Evolutionary conservation across 2,113 vertebrate species (phyloP), one percentile per base, ranked within the genome.

Genomic region (Parotia lawesii): DNA sequence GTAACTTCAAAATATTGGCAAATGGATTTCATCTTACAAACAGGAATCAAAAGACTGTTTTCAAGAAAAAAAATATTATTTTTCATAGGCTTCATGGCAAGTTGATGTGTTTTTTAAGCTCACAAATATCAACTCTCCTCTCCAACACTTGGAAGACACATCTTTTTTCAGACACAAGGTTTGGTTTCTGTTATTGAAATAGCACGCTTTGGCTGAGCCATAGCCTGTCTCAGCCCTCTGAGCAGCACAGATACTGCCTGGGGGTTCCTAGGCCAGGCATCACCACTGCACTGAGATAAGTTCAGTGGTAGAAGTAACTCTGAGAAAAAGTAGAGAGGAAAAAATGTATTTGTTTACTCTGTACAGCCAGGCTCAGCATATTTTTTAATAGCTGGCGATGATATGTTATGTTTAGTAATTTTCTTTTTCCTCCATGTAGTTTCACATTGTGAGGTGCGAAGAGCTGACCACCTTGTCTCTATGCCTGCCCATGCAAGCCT

Each of bases 1-100:
- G 62, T 93, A 87, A 78, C 70, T 67, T 82, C 28, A 81, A 94
- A 95, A 87, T 73, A 67, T 38, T 94, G 77, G 48, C 44, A 93
- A 84, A 82, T 23, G 2, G 5, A 24, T 69, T 91, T 89, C 17
- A 23, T 75, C 45, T 60, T 71, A 60, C 15, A 37, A 65, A 37
- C 31, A 75, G 10, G n/a, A 95, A 89, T 85, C 37, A 81, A 87
- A 47, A 87, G 19, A 37, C 27, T 87, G n/a, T 85, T 95, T 91
- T 78, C 40, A 95, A 78, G 53, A 92, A 80, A 84, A 70, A 24
- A 88, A 61, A 70, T n/a, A 89, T 85, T 60, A 56, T 71, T 94
- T 96, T 91, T 89, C 61, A n/a, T 60, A 51, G 27, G 18, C 29
- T 69, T 83, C 69, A 47, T 80, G 42, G 51, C 64, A 76, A 83